These are phyloP conservation scores for Gymnocheta viridis DNA, from an alignment of 2,888 invertebrate genomes.

Conservation along the genomic window DNA sequence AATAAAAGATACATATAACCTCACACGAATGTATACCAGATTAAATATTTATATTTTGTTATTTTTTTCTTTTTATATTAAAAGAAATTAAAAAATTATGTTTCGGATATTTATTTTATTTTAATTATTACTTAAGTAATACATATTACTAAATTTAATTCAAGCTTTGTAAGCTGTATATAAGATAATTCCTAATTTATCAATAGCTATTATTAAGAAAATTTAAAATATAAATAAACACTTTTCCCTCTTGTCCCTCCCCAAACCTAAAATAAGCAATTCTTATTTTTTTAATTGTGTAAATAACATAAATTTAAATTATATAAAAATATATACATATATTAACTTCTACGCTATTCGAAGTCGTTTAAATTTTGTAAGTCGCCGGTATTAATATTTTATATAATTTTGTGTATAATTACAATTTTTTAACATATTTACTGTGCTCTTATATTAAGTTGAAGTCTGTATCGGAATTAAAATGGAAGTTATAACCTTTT, in stretches of 20 bases:
- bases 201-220: constrained; percentile 61
- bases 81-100: constrained; percentile 15
- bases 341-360: constrained; percentile 17
- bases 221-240: constrained; percentile 40
- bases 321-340: constrained; percentile 18
- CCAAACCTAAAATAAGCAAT: constrained; percentile 42
- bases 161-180: constrained; percentile 68
- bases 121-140: constrained; percentile 35
- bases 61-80: constrained; percentile 14
- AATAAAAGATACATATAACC: constrained; percentile 7
- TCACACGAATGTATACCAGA: constrained; percentile 20
- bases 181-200: constrained; percentile 64
- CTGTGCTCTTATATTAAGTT: background rate
- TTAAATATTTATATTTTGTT: constrained; percentile 35
- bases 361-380: constrained; percentile 53
- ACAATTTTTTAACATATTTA: background rate
- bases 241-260: background rate
- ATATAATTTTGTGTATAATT: constrained; percentile 61
- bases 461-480: background rate
- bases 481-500: background rate
- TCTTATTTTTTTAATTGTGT: constrained; percentile 29
- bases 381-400: constrained; percentile 58
- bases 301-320: constrained; percentile 36
- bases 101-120: constrained; percentile 46
- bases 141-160: constrained; percentile 38